Base-by-base conservation (phyloP, 2,888 invertebrate genomes). In the Spilarctia lutea region DNA sequence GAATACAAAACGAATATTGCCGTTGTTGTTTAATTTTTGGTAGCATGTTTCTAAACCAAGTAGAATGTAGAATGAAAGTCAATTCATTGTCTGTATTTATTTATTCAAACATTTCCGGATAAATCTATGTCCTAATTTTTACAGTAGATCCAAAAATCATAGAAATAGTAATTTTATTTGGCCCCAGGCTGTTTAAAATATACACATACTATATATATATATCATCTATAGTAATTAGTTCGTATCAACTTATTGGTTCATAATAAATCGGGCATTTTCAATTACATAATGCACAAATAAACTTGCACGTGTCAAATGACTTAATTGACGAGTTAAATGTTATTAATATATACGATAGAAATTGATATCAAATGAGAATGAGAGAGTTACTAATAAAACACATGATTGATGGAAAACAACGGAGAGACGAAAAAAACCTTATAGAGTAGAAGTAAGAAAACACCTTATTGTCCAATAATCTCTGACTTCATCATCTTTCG, bases 151-250 rank as follows among this genome's bases (percentile, higher is more conserved):
- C n/a, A n/a, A n/a, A n/a, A n/a, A n/a, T n/a, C n/a, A n/a, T n/a
- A n/a, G n/a, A n/a, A n/a, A n/a, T n/a, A n/a, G n/a, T n/a, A n/a
- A n/a, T n/a, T n/a, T n/a, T n/a, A n/a, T n/a, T n/a, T n/a, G n/a
- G n/a, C n/a, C n/a, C n/a, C n/a, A n/a, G n/a, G n/a, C n/a, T n/a
- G n/a, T n/a, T n/a, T n/a, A n/a, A n/a, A n/a, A n/a, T n/a, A n/a
- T n/a, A n/a, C n/a, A n/a, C n/a, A n/a, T n/a, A n/a, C n/a, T n/a
- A n/a, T n/a, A n/a, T n/a, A n/a, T n/a, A n/a, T n/a, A n/a, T 70
- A 76, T 75, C 72, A 77, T 74, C 60, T 77, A 35, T 70, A 67
- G 67, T 77, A 83, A 76, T 77, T 76, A 82, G 72, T 76, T 60
- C 56, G 33, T 67, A 78, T 77, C 69, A 77, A 71, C 74, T 63